Percentiles rank a stretch among this genome's conserved stretches.
phyloP scores from a whole-genome alignment of 2,888 invertebrate genomes.

The Pomacea canaliculata region DNA sequence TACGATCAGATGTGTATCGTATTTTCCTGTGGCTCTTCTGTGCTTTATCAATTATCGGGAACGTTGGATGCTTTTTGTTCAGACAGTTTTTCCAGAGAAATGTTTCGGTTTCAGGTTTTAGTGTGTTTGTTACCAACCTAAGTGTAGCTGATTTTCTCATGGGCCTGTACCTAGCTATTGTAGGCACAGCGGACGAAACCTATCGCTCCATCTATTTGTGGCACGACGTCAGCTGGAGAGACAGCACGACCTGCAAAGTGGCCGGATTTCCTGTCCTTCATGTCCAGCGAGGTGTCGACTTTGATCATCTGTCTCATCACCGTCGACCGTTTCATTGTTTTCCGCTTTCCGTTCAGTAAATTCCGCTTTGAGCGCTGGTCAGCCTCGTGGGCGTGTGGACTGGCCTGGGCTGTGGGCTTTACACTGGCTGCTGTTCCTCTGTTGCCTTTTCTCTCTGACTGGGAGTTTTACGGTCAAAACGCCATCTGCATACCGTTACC shows the following conservation, averaged over 20 bases:
- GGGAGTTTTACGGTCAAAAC: conserved; percentile 58
- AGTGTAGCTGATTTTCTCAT: conserved; percentile 28
- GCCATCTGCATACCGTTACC: conserved; percentile 60
- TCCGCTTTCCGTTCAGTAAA: conserved; percentile 71
- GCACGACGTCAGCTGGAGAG: conserved; percentile 44
- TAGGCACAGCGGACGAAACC: conserved; percentile 40
- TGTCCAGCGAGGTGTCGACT: conserved; percentile 76
- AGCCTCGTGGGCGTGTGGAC: conserved; percentile 41
- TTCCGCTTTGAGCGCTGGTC: conserved; percentile 45
- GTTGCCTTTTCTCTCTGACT: conserved; percentile 36
- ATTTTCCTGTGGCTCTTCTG: conserved; percentile 20
- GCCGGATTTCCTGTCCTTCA: conserved; percentile 43
- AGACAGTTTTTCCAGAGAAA: conserved; percentile 22
- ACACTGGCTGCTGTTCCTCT: conserved; percentile 59
- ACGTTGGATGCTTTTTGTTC: conserved; percentile 25
- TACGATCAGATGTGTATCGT: conserved; percentile 9
- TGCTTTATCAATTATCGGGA: conserved; percentile 20
- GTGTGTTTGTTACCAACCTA: not conserved
- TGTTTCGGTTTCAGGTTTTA: not conserved
- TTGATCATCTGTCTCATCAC: conserved; percentile 76
- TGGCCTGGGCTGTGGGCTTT: conserved; percentile 53
- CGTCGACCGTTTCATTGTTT: conserved; percentile 76
- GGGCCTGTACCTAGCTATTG: conserved; percentile 45
- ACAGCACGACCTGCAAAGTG: conserved; percentile 40
- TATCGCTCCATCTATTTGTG: conserved; percentile 44